Base-by-base conservation (phyloP, 1,140 invertebrate genomes). In the Lordiphosa collinella region DNA sequence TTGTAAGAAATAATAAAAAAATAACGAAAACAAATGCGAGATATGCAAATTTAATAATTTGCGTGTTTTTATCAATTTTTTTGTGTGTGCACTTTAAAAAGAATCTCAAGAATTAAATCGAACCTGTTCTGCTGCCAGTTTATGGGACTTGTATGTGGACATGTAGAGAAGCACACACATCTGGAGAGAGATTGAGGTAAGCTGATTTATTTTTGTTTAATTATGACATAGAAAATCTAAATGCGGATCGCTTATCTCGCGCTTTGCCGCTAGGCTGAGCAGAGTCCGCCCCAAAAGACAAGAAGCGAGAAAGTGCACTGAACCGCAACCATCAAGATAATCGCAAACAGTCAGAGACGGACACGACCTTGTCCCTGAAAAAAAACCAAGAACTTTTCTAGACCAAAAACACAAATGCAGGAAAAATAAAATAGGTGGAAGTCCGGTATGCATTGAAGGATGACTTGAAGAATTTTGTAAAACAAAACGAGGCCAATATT, bases 301-400 rank as follows among this genome's bases (percentile, higher is more conserved):
- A 53, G 11, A 48, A 35, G 37, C 40, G 60, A 64, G 49, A 69
- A 75, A 62, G 58, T 63, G 55, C 70, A 79, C 70, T 74, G 75
- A 79, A 80, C 75, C 75, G 65, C 46, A 82, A 74, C 75, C 67
- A 79, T 75, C 75, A 82, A 60, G 75, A 68, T 63, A 25, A 25
- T 41, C 48, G 52, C 37, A 58, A 25, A 16, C 46, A 18, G 13
- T 4, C 37, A 35, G 48, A 47, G 43, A 52, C 57, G 48, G 53
- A 35, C 55, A 40, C 37, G 50, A 48, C 60, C 75, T 65, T 75
- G 74, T 53, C 63, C 37, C 54, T 56, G 51, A 61, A 51, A 18
- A 51, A 18, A 18, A 51, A 36, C 41, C 47, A 40, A 66, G n/a
- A 36, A 22, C 37, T 34, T 37, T 16, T 18, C 4, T 40, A 13